These are phyloP conservation scores for Bos indicus DNA, from an alignment of 2,113 vertebrate species.

Conservation along the genomic window DNA sequence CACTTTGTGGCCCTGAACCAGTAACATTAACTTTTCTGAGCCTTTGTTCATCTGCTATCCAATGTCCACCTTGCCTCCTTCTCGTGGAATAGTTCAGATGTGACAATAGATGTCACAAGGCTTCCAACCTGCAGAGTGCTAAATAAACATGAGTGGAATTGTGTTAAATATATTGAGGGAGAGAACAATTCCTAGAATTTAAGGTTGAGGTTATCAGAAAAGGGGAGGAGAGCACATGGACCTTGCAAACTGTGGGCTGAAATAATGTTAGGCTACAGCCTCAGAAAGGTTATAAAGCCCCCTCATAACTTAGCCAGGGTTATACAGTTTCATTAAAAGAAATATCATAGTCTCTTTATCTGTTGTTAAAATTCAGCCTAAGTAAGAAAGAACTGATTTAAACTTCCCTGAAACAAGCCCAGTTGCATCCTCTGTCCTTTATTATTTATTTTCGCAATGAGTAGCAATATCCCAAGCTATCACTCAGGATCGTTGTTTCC, in stretches of 20 bases:
- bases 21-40: not conserved
- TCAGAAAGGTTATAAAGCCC: not conserved
- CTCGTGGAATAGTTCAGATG: not conserved
- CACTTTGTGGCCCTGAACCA: not conserved
- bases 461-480: not conserved
- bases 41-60: not conserved
- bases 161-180: not conserved
- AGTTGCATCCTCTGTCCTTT: not conserved
- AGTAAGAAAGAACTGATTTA: conserved; percentile 32
- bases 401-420: not conserved
- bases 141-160: not conserved
- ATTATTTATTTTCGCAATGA: conserved; percentile 8
- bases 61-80: not conserved
- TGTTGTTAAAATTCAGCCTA: conserved; percentile 26
- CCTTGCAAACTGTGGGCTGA: not conserved
- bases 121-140: not conserved
- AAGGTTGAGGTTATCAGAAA: not conserved
- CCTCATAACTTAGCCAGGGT: not conserved
- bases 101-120: not conserved
- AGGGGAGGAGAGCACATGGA: not conserved
- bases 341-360: not conserved
- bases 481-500: not conserved
- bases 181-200: not conserved
- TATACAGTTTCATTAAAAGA: conserved; percentile 20
- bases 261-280: not conserved